A percentile compares a stretch with the other conserved stretches of the same genome.
Conservation (phyloP, 2,797 vertebrate species). For the Pangasius sanitwongsei region DNA sequence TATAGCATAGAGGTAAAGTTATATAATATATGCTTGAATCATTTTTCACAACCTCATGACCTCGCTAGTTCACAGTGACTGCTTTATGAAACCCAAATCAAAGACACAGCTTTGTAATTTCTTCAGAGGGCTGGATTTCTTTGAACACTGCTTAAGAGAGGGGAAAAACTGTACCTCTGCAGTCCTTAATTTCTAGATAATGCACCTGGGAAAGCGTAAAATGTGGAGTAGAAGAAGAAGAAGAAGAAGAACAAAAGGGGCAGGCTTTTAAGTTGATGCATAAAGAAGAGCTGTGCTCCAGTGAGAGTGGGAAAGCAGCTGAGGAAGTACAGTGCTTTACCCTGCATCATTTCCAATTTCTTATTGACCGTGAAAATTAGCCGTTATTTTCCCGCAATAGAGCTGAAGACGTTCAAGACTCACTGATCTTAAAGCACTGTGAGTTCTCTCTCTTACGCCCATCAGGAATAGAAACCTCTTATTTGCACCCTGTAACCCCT, state of each 20-base stretch:
- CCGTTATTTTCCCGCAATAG: conserved; percentile 34
- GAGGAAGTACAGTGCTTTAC: conserved; percentile 42
- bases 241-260: conserved; percentile 50
- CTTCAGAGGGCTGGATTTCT: conserved; percentile 60
- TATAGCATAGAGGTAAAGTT: conserved; percentile 4
- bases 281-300: conserved; percentile 56
- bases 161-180: conserved; percentile 60
- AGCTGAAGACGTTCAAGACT: conserved; percentile 18
- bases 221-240: conserved; percentile 57
- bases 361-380: conserved; percentile 38
- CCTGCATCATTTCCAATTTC: conserved; percentile 31
- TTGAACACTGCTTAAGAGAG: conserved; percentile 70
- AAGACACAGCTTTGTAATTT: conserved; percentile 60
- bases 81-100: conserved; percentile 59
- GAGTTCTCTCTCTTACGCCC: neutral
- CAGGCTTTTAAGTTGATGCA: conserved; percentile 71
- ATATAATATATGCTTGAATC: conserved; percentile 40
- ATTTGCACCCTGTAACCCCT: neutral
- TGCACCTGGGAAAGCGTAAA: conserved; percentile 62
- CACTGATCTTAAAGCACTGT: conserved; percentile 20
- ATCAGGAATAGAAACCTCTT: conserved; percentile 6
- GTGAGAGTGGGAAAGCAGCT: conserved; percentile 56
- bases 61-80: conserved; percentile 58
- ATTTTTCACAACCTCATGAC: conserved; percentile 17
- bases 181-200: conserved; percentile 65